Conservation (phyloP, 2,113 vertebrate genomes). For the Petrocephalus zakoni region DNA sequence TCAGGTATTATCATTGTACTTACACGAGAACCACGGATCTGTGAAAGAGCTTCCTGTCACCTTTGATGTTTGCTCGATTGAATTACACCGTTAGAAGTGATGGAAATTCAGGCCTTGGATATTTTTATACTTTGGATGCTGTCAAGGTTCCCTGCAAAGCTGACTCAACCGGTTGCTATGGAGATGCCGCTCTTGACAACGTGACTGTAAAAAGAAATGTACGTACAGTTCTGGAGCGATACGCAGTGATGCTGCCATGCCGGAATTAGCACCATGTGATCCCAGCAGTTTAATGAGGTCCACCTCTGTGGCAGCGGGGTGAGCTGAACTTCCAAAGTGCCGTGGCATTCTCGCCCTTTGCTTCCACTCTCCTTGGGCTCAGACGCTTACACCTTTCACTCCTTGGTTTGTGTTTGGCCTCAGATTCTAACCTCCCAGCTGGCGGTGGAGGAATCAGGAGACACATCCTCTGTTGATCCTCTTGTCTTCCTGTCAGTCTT, state of each 20-base stretch:
- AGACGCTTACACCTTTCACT: background rate
- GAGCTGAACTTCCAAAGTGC: background rate
- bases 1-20: background rate
- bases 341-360: background rate
- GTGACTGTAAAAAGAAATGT: constrained; percentile 26
- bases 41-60: background rate
- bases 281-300: constrained; percentile 15
- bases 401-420: background rate
- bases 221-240: constrained; percentile 8
- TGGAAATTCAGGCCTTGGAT: constrained; percentile 14
- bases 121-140: constrained; percentile 9
- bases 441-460: background rate
- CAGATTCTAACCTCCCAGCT: background rate
- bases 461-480: background rate
- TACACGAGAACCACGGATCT: background rate
- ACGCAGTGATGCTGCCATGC: background rate
- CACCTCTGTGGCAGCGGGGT: background rate
- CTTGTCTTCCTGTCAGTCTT: background rate
- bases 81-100: background rate
- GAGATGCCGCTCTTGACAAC: constrained; percentile 21
- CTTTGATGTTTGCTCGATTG: constrained; percentile 13
- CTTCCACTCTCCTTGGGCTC: background rate
- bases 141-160: constrained; percentile 14
- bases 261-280: background rate
- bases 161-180: constrained; percentile 28